Evolutionary conservation across 2,797 vertebrate species (phyloP).

Genomic region (Pipistrellus pipistrellus): DNA sequence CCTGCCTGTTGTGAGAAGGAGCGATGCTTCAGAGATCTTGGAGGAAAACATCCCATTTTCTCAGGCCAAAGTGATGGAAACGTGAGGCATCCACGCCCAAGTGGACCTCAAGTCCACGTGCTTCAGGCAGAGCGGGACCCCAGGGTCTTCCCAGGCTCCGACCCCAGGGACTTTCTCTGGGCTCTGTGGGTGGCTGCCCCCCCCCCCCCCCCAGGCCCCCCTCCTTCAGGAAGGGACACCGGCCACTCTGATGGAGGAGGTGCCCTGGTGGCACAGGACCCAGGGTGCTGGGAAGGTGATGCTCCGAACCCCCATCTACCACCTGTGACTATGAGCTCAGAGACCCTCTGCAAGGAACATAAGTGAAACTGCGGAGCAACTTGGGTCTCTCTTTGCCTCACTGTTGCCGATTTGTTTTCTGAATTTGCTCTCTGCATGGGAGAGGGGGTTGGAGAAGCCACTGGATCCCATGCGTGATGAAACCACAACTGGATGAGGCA

Average conservation of each 20-base stretch:
- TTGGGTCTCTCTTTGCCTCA: too few species aligned
- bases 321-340: accelerated
- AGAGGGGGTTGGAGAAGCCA: background rate
- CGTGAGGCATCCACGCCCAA: conserved; percentile 77
- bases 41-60: conserved; percentile 75
- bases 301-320: background rate
- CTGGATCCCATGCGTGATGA: accelerated
- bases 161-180: conserved; percentile 46
- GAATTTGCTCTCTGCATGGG: background rate
- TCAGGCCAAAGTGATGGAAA: conserved; percentile 77
- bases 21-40: conserved; percentile 74
- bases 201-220: background rate
- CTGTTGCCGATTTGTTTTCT: background rate
- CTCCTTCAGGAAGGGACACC: conserved; percentile 51
- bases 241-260: background rate
- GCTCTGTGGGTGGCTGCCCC: conserved; percentile 72
- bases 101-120: conserved; percentile 81
- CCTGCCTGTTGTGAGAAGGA: conserved; percentile 79
- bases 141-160: conserved; percentile 51
- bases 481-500: background rate
- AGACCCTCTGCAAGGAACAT: accelerated
- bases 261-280: conserved; percentile 66
- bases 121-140: conserved; percentile 63
- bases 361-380: background rate
- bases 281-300: conserved; percentile 63